A percentile compares a stretch with the other conserved stretches of the same genome.
These are phyloP conservation scores for Phaedon cochleariae DNA, from an alignment of 2,888 invertebrate genomes.

Conservation along the genomic window DNA sequence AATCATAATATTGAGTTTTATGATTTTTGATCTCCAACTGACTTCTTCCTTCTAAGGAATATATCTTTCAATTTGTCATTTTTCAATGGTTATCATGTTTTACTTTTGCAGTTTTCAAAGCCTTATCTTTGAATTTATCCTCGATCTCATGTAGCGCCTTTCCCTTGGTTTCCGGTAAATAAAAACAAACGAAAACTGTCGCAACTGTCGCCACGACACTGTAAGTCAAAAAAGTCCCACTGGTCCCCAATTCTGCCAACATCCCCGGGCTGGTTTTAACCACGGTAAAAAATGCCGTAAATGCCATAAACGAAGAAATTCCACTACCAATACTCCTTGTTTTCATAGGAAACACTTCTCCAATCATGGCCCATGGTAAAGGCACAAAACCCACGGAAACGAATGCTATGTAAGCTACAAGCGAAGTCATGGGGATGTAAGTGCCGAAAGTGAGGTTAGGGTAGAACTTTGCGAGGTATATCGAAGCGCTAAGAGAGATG, in stretches of 20 bases:
- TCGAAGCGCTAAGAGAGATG: conserved; percentile 45
- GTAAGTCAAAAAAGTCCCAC: conserved; percentile 71
- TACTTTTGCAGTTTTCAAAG: too few species aligned
- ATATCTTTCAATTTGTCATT: too few species aligned
- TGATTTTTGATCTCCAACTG: too few species aligned
- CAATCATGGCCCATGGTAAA: conserved; percentile 79
- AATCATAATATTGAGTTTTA: too few species aligned
- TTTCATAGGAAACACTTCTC: conserved; percentile 71
- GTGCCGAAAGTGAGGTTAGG: conserved; percentile 47
- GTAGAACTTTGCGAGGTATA: conserved; percentile 39
- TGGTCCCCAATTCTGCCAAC: conserved; percentile 67
- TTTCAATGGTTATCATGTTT: too few species aligned
- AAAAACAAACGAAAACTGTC: conserved; percentile 67
- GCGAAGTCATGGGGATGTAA: conserved; percentile 58
- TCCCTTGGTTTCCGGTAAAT: conserved; percentile 75
- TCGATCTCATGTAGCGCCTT: conserved; percentile 75
- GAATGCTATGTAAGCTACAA: conserved; percentile 69
- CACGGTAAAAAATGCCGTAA: conserved; percentile 70
- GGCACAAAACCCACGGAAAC: conserved; percentile 64
- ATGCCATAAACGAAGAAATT: conserved; percentile 71
- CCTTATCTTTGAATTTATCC: conserved; percentile 63
- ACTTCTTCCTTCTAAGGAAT: too few species aligned
- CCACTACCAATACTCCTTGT: conserved; percentile 72
- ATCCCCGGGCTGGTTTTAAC: conserved; percentile 74
- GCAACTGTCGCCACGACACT: conserved; percentile 69